phyloP scores from a whole-genome alignment of 2,888 invertebrate genomes.

The Nephrocerus scutellatus region DNA sequence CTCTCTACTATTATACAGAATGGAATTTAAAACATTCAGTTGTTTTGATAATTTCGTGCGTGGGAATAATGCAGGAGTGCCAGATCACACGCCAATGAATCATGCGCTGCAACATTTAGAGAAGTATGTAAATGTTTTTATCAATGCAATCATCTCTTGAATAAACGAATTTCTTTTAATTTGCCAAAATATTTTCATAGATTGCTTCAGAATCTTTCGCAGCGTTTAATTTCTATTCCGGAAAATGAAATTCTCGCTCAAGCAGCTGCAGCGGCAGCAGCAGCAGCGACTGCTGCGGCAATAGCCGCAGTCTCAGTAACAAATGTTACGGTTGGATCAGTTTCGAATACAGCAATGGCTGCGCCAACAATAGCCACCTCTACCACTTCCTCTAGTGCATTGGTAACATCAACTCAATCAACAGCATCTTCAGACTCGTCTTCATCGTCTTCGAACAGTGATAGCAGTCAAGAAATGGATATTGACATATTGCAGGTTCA shows the following conservation, averaged over 20 bases:
- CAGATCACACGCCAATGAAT: slow-evolving; percentile 67
- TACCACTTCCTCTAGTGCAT: slow-evolving; percentile 25
- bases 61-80: slow-evolving; percentile 72
- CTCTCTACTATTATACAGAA: slow-evolving; percentile 49
- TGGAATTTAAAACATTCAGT: slow-evolving; percentile 76
- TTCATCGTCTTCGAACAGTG: slow-evolving; percentile 33
- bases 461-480: slow-evolving; percentile 51
- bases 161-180: slow-evolving; percentile 6
- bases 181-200: slow-evolving; percentile 31
- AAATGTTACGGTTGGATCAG: slow-evolving; percentile 17
- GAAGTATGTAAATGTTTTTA: slow-evolving; percentile 48
- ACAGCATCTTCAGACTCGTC: slow-evolving; percentile 26
- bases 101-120: slow-evolving; percentile 67
- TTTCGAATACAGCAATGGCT: slow-evolving; percentile 13
- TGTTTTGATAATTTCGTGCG: slow-evolving; percentile 85
- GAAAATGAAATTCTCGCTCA: slow-evolving; percentile 52
- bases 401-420: slow-evolving; percentile 32
- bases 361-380: slow-evolving; percentile 25
- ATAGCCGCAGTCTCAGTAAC: slow-evolving; percentile 32
- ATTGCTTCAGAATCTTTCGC: slow-evolving; percentile 54
- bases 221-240: slow-evolving; percentile 52
- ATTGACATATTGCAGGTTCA: slow-evolving; percentile 55
- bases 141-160: slow-evolving; percentile 33
- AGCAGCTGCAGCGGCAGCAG: slow-evolving; percentile 44
- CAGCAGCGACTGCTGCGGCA: slow-evolving; percentile 39